Evolutionary conservation across 1,140 invertebrate genomes (phyloP).

Genomic region (Oedothorax gibbosus): DNA sequence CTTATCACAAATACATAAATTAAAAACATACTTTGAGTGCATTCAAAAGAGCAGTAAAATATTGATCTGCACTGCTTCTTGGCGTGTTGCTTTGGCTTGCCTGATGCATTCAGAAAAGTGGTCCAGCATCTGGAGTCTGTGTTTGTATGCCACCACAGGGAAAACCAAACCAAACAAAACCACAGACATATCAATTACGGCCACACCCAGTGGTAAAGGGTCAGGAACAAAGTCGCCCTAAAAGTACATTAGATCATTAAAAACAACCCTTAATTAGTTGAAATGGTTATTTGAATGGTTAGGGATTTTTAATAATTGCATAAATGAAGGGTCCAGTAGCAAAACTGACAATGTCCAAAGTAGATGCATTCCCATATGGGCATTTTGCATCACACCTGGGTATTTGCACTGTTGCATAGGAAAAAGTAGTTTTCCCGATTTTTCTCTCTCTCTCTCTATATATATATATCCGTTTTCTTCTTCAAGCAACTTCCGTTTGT

Average conservation of each 20-base stretch:
- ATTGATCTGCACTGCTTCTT: slow-evolving; percentile 97
- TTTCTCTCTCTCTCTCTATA: too few species aligned
- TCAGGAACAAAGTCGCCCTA: slow-evolving; percentile 78
- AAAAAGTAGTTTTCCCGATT: too few species aligned
- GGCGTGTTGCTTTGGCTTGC: slow-evolving; percentile 88
- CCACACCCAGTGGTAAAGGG: slow-evolving; percentile 90
- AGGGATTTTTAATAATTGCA: too few species aligned
- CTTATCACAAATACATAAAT: background rate
- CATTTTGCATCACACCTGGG: too few species aligned
- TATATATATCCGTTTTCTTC: too few species aligned
- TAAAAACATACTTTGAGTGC: slow-evolving; percentile 77
- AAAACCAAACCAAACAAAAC: slow-evolving; percentile 94
- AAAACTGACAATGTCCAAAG: too few species aligned
- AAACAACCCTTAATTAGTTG: too few species aligned
- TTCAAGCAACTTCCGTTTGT: too few species aligned
- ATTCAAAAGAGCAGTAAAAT: slow-evolving; percentile 91
- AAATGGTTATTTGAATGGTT: too few species aligned
- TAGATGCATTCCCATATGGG: too few species aligned
- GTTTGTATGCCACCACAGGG: slow-evolving; percentile 92
- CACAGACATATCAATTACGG: slow-evolving; percentile 95
- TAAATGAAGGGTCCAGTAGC: too few species aligned
- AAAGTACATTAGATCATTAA: background rate
- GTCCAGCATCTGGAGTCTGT: slow-evolving; percentile 94
- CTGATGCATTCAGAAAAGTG: slow-evolving; percentile 96
- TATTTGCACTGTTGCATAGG: too few species aligned